A percentile compares a stretch with the other conserved stretches of the same genome.
Evolutionary conservation across 2,888 invertebrate species (phyloP).

Genomic region (Ormyrus labotus): DNA sequence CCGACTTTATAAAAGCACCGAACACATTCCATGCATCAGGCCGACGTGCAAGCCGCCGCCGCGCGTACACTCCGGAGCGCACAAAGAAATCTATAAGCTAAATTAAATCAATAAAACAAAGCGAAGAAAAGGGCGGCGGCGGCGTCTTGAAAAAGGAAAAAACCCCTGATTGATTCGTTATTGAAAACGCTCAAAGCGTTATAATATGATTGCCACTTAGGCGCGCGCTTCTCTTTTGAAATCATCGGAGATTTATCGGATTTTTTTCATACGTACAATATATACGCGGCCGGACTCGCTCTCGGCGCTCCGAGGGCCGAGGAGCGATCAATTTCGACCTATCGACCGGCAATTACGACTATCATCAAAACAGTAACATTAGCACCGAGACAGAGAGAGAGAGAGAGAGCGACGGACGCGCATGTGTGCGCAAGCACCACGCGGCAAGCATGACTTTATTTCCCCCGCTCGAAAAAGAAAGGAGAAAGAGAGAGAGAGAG

Average conservation of each 20-base stretch:
- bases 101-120: no score
- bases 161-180: constrained; percentile 24
- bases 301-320: constrained; percentile 1
- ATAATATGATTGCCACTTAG: not conserved
- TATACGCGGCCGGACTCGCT: not conserved
- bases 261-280: constrained; percentile 6
- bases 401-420: not conserved
- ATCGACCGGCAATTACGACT: constrained; percentile 36
- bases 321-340: constrained; percentile 17
- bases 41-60: no score
- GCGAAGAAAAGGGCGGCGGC: no score
- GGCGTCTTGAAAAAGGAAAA: not conserved
- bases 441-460: constrained; percentile 20
- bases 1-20: no score
- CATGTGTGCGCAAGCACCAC: not conserved
- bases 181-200: constrained; percentile 14
- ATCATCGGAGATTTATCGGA: constrained; percentile 25
- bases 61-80: no score
- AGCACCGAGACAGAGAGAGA: not conserved
- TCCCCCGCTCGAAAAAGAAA: not conserved
- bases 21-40: no score
- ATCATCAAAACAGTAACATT: constrained; percentile 16
- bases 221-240: not conserved
- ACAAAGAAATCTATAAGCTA: no score
- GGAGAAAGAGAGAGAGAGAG: constrained; percentile 13